These are phyloP conservation scores for Meriones psammophilus DNA, from an alignment of 2,797 vertebrate species.

Conservation along the genomic window DNA sequence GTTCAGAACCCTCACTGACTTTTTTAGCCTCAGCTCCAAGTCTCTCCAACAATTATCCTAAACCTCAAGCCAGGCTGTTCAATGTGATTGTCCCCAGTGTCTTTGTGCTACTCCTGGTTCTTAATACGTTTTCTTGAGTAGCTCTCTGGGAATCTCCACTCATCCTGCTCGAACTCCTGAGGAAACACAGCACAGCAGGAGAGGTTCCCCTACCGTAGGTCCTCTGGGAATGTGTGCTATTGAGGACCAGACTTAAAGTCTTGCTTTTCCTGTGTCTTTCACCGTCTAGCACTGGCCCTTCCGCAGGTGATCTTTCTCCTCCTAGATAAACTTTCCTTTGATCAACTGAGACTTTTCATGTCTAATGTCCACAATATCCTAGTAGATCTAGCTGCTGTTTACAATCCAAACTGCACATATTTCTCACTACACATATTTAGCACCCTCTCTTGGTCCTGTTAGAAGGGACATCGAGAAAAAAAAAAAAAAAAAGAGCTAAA, in stretches of 20 bases:
- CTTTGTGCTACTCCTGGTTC: not conserved
- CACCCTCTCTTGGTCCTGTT: slow-evolving; percentile 12
- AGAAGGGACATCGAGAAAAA: slow-evolving; percentile 7
- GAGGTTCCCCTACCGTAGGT: not conserved
- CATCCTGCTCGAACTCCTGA: not conserved
- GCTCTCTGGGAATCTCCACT: not conserved
- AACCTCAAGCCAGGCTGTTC: slow-evolving; percentile 4
- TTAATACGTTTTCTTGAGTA: slow-evolving; percentile 27
- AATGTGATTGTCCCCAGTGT: not conserved
- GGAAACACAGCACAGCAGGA: not conserved
- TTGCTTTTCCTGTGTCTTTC: not conserved
- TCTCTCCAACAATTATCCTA: not conserved
- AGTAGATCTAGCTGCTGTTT: not conserved
- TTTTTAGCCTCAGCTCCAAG: not conserved
- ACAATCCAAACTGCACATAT: not conserved
- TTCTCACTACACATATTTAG: not conserved
- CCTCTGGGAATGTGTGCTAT: not conserved
- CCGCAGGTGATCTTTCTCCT: not conserved
- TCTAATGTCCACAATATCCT: not conserved
- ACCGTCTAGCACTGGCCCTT: not conserved
- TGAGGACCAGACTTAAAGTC: not conserved
- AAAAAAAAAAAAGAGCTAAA: not conserved
- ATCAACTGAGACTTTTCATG: not conserved
- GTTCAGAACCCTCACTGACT: not conserved
- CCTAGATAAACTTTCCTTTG: not conserved